Evolutionary conservation across 2,113 vertebrate species (phyloP).

Genomic region (Psilopsiagon aurifrons): DNA sequence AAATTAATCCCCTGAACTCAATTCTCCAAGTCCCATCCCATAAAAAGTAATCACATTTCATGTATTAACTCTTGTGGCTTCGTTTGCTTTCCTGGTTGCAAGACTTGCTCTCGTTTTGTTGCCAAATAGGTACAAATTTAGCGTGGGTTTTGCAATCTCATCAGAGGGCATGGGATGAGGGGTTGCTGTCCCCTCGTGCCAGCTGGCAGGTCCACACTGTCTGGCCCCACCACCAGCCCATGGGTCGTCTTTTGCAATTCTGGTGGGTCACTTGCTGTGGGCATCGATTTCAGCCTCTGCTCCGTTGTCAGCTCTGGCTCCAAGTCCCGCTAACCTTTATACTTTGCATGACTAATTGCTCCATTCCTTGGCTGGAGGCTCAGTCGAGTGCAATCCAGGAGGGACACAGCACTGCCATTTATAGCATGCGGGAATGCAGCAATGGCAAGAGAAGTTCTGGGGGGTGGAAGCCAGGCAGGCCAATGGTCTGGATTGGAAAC

Average conservation of each 20-base stretch:
- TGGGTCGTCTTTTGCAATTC: slow-evolving; percentile 62
- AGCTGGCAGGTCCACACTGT: neutral
- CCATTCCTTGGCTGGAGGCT: slow-evolving; percentile 16
- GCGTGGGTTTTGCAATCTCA: slow-evolving; percentile 22
- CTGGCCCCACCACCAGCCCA: slow-evolving; percentile 23
- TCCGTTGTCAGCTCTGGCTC: neutral
- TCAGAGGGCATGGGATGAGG: slow-evolving; percentile 60
- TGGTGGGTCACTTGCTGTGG: neutral
- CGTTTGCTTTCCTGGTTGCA: neutral
- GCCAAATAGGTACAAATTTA: slow-evolving; percentile 19
- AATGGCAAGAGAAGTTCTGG: neutral
- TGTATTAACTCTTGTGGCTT: neutral
- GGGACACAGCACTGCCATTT: neutral
- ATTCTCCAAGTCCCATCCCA: neutral
- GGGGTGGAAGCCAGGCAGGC: neutral
- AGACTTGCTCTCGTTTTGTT: neutral
- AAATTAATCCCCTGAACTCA: neutral
- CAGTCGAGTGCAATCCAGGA: neutral
- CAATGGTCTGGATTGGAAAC: neutral
- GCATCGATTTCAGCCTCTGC: neutral
- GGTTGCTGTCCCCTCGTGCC: neutral
- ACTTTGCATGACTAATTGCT: slow-evolving; percentile 34
- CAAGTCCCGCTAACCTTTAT: slow-evolving; percentile 58
- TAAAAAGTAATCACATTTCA: neutral
- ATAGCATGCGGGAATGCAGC: neutral